Percentiles rank a stretch among this genome's conserved stretches.
These are phyloP conservation scores for Apotomis betuletana DNA, from an alignment of 2,888 invertebrate species.

Conservation along the genomic window DNA sequence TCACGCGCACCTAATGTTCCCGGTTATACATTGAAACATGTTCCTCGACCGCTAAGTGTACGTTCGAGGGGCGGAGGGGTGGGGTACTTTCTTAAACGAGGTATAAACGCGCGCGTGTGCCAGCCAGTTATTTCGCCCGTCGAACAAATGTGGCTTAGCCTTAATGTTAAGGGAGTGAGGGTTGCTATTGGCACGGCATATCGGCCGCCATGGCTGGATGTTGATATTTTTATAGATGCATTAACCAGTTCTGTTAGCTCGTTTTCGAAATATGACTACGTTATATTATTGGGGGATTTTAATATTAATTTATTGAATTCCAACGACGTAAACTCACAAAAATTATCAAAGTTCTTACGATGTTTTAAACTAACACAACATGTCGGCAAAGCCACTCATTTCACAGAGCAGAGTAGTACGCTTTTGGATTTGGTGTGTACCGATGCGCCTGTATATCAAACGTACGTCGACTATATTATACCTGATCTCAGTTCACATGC, in stretches of 20 bases:
- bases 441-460: no score
- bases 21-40: not conserved
- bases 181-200: not conserved
- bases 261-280: not conserved
- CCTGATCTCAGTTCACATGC: no score
- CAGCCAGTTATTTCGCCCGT: not conserved
- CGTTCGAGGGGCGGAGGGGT: not conserved
- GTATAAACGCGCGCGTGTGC: not conserved
- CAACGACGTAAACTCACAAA: not conserved
- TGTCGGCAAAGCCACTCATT: not conserved
- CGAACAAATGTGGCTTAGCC: constrained; percentile 1
- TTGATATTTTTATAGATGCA: not conserved
- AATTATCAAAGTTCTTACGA: not conserved
- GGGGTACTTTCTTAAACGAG: not conserved
- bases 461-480: no score
- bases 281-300: not conserved
- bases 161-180: not conserved
- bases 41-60: not conserved
- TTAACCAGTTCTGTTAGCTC: not conserved
- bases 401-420: no score
- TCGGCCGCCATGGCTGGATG: not conserved
- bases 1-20: not conserved
- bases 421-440: no score
- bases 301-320: not conserved
- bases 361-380: not conserved